A percentile compares a stretch with the other conserved stretches of the same genome.
phyloP scores from a whole-genome alignment of 2,797 vertebrate species.

The Gobio occitaniae region DNA sequence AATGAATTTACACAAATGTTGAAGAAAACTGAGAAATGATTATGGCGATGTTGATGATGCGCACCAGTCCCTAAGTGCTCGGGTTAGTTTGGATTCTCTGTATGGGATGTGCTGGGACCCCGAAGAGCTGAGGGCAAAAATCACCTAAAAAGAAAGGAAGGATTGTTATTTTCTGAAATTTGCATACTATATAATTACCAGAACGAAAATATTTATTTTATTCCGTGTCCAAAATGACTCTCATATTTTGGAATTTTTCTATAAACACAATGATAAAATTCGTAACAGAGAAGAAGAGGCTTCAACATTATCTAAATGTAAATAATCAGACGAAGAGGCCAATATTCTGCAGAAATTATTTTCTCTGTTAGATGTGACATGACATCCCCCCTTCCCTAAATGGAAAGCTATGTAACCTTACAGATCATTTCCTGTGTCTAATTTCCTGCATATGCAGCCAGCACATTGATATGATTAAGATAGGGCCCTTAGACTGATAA shows the following conservation, averaged over 20 bases:
- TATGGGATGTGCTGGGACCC: constrained; percentile 67
- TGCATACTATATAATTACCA: background rate
- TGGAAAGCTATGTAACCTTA: constrained; percentile 45
- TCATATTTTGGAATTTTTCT: constrained; percentile 17
- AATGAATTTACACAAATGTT: constrained; percentile 6
- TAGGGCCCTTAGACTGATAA: background rate
- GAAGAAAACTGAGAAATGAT: constrained; percentile 15
- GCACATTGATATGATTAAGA: constrained; percentile 36
- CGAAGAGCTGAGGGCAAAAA: constrained; percentile 64
- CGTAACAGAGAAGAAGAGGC: background rate
- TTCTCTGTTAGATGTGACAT: constrained; percentile 41
- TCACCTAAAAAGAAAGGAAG: constrained; percentile 58
- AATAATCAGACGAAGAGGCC: constrained; percentile 34
- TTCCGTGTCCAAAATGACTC: background rate
- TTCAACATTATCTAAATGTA: constrained; percentile 49
- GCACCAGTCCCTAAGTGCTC: constrained; percentile 68
- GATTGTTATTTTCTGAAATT: background rate
- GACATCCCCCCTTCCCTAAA: constrained; percentile 36
- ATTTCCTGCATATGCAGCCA: constrained; percentile 30
- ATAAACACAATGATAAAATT: background rate
- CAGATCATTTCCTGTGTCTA: constrained; percentile 33
- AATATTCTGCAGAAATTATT: constrained; percentile 41
- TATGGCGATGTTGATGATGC: background rate
- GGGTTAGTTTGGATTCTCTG: constrained; percentile 70
- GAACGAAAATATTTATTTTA: background rate